These are phyloP conservation scores for Brachyhypopomus occidentalis DNA, from an alignment of 2,113 vertebrate species.

Conservation along the genomic window DNA sequence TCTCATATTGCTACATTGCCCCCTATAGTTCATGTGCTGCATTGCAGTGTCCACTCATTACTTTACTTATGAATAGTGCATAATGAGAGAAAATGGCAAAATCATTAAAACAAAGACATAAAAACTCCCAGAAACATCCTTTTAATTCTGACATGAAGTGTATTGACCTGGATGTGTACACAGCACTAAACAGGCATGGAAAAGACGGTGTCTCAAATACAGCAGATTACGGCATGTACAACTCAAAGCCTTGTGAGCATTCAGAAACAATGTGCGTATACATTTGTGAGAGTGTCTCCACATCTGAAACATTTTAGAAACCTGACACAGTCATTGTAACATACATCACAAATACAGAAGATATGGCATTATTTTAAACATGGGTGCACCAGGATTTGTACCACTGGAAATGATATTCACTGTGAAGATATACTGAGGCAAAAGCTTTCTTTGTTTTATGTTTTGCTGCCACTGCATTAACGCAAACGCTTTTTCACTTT, in stretches of 20 bases:
- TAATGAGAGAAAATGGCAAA: too few species aligned
- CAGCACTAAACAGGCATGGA: slow-evolving; percentile 12
- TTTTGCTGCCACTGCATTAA: neutral
- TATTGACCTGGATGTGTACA: slow-evolving; percentile 24
- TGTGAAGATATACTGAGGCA: neutral
- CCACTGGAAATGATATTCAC: neutral
- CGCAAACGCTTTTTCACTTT: slow-evolving; percentile 45
- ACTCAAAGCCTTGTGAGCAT: neutral
- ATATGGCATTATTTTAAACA: neutral
- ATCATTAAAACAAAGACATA: neutral
- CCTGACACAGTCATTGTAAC: slow-evolving; percentile 20
- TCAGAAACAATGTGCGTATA: neutral
- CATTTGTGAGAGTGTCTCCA: neutral
- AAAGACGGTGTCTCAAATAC: slow-evolving; percentile 22
- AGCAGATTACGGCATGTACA: neutral
- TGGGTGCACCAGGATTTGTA: slow-evolving; percentile 3
- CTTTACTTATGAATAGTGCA: too few species aligned
- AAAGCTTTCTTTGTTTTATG: neutral
- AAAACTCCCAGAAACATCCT: neutral
- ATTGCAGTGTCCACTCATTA: neutral
- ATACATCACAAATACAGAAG: slow-evolving; percentile 35
- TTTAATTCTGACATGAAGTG: slow-evolving; percentile 18
- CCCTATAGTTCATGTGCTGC: slow-evolving; percentile 54
- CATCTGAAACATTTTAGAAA: slow-evolving; percentile 11
- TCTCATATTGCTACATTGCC: slow-evolving; percentile 49